phyloP scores from a whole-genome alignment of 2,113 vertebrate species.

The Prochilodus magdalenae region DNA sequence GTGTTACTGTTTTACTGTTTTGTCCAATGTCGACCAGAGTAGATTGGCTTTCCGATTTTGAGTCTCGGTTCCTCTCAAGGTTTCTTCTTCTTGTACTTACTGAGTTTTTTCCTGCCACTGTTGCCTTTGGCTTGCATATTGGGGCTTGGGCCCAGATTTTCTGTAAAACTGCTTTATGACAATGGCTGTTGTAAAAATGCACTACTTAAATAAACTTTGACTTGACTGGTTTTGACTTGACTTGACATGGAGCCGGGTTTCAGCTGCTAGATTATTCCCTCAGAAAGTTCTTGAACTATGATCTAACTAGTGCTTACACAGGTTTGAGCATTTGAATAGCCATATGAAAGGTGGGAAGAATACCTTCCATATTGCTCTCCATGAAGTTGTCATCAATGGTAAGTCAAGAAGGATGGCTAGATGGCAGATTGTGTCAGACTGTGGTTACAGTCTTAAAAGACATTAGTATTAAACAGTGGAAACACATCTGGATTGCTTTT shows the following conservation, averaged over 20 bases:
- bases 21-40: too few relatives aligned
- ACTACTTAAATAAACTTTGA: too few relatives aligned
- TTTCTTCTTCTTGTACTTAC: too few relatives aligned
- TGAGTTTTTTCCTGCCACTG: too few relatives aligned
- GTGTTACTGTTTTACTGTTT: too few relatives aligned
- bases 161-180: too few relatives aligned
- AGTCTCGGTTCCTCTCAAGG: too few relatives aligned
- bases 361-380: slow-evolving; percentile 2
- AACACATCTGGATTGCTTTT: slow-evolving; percentile 40
- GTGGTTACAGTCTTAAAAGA: slow-evolving; percentile 37
- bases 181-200: too few relatives aligned
- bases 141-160: too few relatives aligned
- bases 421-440: slow-evolving; percentile 33
- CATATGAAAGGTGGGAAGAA: not conserved
- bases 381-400: slow-evolving; percentile 6
- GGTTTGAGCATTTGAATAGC: not conserved
- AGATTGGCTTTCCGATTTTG: too few relatives aligned
- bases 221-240: too few relatives aligned
- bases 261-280: not conserved
- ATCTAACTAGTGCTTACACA: slow-evolving; percentile 25
- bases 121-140: too few relatives aligned
- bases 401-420: not conserved
- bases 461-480: slow-evolving; percentile 36
- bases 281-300: not conserved
- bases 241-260: slow-evolving; percentile 14